Evolutionary conservation across 2,113 vertebrate genomes (phyloP).

Genomic region (Chiloscyllium plagiosum): DNA sequence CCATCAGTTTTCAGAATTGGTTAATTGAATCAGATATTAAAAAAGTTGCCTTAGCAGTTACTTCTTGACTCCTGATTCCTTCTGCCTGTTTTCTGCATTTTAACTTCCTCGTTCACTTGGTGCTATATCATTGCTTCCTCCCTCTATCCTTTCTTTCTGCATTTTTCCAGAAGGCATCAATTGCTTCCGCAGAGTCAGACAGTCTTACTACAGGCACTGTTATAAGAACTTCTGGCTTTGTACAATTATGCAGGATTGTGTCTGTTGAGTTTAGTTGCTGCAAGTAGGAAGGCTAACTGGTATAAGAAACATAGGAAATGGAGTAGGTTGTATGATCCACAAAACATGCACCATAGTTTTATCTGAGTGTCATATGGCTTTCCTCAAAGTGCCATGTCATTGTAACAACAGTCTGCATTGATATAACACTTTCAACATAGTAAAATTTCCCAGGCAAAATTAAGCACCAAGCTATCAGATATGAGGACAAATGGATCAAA

Average conservation of each 20-base stretch:
- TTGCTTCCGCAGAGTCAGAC: background rate
- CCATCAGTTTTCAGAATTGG: background rate
- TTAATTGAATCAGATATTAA: background rate
- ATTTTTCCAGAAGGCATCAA: background rate
- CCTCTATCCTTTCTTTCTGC: background rate
- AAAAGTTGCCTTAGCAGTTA: background rate
- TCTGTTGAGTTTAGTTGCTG: background rate
- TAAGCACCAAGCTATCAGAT: background rate
- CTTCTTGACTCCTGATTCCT: background rate
- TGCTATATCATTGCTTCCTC: background rate
- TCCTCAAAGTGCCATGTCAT: background rate
- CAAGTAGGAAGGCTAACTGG: background rate
- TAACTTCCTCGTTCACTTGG: background rate
- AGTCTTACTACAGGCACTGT: background rate
- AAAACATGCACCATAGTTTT: background rate
- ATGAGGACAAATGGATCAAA: background rate
- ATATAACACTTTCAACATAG: background rate
- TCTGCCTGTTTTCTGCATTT: background rate
- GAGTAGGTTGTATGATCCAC: background rate
- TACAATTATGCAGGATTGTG: background rate
- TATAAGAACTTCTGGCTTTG: background rate
- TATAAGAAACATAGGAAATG: background rate
- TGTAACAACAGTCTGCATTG: background rate
- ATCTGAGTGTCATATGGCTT: background rate
- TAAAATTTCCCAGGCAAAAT: background rate